These are phyloP conservation scores for Andricus curvator DNA, from an alignment of 2,888 invertebrate species.

Conservation along the genomic window DNA sequence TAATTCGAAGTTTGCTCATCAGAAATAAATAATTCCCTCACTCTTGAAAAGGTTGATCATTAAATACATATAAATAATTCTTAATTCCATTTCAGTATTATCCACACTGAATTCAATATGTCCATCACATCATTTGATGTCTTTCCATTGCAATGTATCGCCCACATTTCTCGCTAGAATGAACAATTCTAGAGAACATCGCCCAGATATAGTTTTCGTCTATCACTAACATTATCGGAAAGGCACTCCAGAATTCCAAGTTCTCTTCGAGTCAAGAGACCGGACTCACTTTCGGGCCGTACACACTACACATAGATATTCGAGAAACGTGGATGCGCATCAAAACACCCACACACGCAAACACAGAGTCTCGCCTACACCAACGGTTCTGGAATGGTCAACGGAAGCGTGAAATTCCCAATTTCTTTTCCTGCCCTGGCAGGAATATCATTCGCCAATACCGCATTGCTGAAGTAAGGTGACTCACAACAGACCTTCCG, in stretches of 20 bases:
- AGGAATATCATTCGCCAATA: conserved; percentile 46
- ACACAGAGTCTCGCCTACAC: conserved; percentile 57
- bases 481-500: conserved; percentile 44
- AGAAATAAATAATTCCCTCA: too few relatives aligned
- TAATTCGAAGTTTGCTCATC: too few relatives aligned
- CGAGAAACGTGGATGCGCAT: conserved; percentile 40
- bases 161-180: not conserved
- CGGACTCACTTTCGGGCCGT: conserved; percentile 59
- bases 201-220: not conserved
- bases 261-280: conserved; percentile 54
- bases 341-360: conserved; percentile 36
- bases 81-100: too few relatives aligned
- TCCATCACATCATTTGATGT: not conserved
- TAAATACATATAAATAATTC: too few relatives aligned
- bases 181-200: conserved; percentile 1
- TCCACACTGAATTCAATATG: too few relatives aligned
- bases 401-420: conserved; percentile 76
- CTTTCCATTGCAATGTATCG: not conserved
- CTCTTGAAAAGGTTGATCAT: too few relatives aligned
- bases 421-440: conserved; percentile 71
- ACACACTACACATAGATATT: conserved; percentile 58
- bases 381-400: conserved; percentile 65
- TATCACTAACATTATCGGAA: conserved; percentile 53
- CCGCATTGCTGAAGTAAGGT: conserved; percentile 39
- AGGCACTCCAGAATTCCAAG: conserved; percentile 48